Base-by-base conservation (phyloP, 2,888 invertebrate species). In the Platycheirus rosarum region DNA sequence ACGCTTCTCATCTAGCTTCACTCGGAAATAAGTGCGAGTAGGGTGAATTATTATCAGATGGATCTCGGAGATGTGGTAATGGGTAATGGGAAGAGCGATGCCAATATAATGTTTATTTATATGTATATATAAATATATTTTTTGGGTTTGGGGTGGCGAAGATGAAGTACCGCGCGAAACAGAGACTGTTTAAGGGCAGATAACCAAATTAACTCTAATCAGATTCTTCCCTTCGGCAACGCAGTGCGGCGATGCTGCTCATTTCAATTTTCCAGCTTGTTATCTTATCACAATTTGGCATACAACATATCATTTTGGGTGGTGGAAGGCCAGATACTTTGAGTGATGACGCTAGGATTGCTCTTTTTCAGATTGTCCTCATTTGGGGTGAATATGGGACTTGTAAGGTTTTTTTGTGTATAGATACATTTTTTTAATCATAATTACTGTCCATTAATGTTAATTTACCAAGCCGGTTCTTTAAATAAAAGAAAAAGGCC, bases 191-290 rank as follows among this genome's bases (percentile, higher is more conserved):
- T 74, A 68, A 84, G 80, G 80, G 70, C 76, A 84, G 84, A 85
- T 85, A 85, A 85, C 85, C 82, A 86, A 86, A 85, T 86, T 86
- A 85, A 85, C 78, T 85, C 84, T 86, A 86, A 86, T 85, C 86
- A 85, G 85, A 85, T 84, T 65, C 79, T 84, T 84, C 84, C 85
- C 66, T 73, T 60, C 60, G 57, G 40, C 42, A 42, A 35, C 42
- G 71, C 16, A 23, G 5, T n/a, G 55, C 44, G 71, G 49, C 51
- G 26, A 55, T 69, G 74, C 23, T 78, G 84, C 84, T 85, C 84
- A 85, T 85, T 86, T 86, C 86, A 86, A 86, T 86, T 86, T 86
- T 86, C 86, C 86, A 85, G 86, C 85, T 86, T 85, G 85, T 86
- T 86, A 86, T 86, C 86, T 86, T 85, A 85, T 85, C 85, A 85